These are phyloP conservation scores for Gavialis gangeticus DNA, from an alignment of 2,113 vertebrate genomes.

Conservation along the genomic window DNA sequence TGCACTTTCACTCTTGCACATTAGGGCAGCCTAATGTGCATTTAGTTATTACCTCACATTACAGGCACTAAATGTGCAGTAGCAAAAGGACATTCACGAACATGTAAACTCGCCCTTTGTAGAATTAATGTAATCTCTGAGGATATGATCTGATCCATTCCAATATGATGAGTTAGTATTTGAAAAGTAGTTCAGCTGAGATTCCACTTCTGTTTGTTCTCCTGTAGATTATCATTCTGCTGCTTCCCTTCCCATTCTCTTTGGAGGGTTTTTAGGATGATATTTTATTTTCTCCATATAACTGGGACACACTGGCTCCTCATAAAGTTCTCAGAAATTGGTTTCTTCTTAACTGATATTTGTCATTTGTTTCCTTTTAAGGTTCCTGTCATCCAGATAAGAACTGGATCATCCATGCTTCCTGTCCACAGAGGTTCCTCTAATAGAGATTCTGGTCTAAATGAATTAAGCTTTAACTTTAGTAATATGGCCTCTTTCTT, in stretches of 20 bases:
- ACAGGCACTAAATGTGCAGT: too few species aligned
- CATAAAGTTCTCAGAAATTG: not conserved
- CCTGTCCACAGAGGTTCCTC: not conserved
- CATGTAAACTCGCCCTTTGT: too few species aligned
- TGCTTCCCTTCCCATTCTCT: not conserved
- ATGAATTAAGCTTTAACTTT: not conserved
- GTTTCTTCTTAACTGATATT: not conserved
- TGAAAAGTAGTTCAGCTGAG: not conserved
- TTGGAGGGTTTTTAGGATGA: not conserved
- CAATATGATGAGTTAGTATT: not conserved
- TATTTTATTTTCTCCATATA: not conserved
- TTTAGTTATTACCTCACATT: too few species aligned
- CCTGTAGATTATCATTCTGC: not conserved
- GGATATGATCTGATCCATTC: not conserved
- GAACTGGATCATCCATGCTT: not conserved
- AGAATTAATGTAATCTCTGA: not conserved
- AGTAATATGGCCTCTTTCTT: not conserved
- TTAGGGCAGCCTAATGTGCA: too few species aligned
- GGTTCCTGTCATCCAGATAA: not conserved
- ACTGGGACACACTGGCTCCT: not conserved
- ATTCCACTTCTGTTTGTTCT: not conserved
- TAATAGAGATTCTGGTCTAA: not conserved
- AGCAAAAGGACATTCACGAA: too few species aligned
- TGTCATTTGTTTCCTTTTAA: not conserved
- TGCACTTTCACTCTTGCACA: too few species aligned